A percentile compares a stretch with the other conserved stretches of the same genome.
These are phyloP conservation scores for Notothenia coriiceps DNA, from an alignment of 2,113 vertebrate species.

Conservation along the genomic window DNA sequence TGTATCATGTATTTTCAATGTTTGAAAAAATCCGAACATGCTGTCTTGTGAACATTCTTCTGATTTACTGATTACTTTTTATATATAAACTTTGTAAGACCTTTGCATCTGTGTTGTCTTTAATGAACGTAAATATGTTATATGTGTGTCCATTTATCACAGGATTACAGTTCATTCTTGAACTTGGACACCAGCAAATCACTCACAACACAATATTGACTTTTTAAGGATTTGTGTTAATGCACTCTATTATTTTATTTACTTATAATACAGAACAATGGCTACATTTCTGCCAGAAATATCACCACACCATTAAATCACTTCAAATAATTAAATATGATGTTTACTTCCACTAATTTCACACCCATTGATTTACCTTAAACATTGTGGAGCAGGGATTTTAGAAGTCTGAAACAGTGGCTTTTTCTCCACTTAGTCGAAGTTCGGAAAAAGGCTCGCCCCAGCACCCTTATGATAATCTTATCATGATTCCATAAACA, in stretches of 20 bases:
- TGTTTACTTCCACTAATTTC: constrained; percentile 2
- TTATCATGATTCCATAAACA: no score
- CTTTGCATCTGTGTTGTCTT: constrained; percentile 53
- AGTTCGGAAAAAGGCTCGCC: no score
- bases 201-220: background rate
- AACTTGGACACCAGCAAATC: background rate
- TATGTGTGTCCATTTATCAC: background rate
- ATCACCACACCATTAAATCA: constrained; percentile 16
- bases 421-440: no score
- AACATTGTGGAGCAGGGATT: background rate
- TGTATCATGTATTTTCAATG: constrained; percentile 24
- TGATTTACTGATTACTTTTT: constrained; percentile 41
- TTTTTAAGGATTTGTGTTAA: background rate
- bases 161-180: background rate
- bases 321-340: constrained; percentile 4
- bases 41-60: constrained; percentile 39
- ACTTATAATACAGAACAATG: constrained; percentile 4
- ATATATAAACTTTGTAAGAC: constrained; percentile 61
- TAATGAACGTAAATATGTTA: constrained; percentile 53
- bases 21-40: constrained; percentile 14
- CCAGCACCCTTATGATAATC: no score
- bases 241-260: constrained; percentile 19
- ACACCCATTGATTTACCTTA: background rate
- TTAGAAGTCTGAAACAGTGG: no score
- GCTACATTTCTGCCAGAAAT: background rate